Evolutionary conservation across 2,888 invertebrate species (phyloP).

Genomic region (Ecliptopera silaceata): DNA sequence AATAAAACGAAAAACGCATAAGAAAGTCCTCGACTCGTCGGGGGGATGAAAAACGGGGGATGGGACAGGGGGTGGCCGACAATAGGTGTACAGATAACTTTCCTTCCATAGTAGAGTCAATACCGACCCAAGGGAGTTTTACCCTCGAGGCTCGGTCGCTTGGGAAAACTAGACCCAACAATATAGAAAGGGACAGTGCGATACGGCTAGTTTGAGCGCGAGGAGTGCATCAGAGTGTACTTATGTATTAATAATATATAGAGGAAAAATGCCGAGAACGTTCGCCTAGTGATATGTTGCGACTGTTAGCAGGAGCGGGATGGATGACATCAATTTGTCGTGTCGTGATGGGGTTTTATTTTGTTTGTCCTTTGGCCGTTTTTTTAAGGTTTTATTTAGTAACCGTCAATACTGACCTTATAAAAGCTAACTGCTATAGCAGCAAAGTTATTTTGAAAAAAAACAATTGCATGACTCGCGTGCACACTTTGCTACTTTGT

Average conservation of each 20-base stretch:
- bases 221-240: conserved; percentile 72
- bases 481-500: conserved; percentile 6
- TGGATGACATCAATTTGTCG: conserved; percentile 82
- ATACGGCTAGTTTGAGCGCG: conserved; percentile 52
- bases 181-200: conserved; percentile 78
- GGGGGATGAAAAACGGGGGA: conserved; percentile 54
- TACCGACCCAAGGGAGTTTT: conserved; percentile 82
- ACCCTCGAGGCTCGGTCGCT: conserved; percentile 81
- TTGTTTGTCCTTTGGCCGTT: conserved; percentile 74
- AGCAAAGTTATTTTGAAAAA: background rate
- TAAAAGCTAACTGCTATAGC: no score
- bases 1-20: conserved; percentile 81
- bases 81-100: conserved; percentile 83
- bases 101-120: conserved; percentile 82
- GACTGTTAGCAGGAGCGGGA: conserved; percentile 81
- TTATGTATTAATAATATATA: conserved; percentile 83
- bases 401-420: no score
- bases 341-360: conserved; percentile 83
- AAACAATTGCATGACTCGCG: background rate
- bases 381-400: conserved; percentile 46
- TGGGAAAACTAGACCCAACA: conserved; percentile 84
- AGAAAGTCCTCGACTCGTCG: conserved; percentile 68
- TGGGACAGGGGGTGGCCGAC: conserved; percentile 67
- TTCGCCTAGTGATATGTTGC: conserved; percentile 81
- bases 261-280: conserved; percentile 82